Conservation (phyloP, 2,113 vertebrate species). For the Eurystomus gularis region DNA sequence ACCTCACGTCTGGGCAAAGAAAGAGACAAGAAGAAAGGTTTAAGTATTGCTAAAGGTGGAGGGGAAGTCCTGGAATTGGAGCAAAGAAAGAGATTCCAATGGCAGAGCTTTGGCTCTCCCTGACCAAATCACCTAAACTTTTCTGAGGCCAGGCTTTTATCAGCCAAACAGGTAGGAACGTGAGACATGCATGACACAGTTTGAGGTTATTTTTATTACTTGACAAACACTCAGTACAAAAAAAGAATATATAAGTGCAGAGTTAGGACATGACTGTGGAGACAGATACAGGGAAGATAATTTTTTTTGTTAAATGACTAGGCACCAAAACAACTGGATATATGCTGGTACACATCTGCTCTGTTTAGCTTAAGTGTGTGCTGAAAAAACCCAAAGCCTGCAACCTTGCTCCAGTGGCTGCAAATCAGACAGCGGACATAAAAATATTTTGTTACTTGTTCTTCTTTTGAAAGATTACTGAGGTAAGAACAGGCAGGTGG, state of each 20-base stretch:
- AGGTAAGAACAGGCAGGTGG: neutral
- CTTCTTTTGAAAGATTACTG: neutral
- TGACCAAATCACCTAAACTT: neutral
- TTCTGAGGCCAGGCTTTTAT: neutral
- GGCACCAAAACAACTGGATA: neutral
- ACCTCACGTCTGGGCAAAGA: neutral
- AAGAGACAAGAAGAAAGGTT: neutral
- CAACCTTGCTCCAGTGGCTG: neutral
- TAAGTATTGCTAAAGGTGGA: neutral
- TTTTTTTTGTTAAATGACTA: neutral
- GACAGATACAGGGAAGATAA: neutral
- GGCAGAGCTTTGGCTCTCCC: neutral
- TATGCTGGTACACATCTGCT: neutral
- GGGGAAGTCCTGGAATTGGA: neutral
- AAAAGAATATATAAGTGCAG: neutral
- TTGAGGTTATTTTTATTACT: neutral
- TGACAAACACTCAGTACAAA: neutral
- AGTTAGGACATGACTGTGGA: neutral
- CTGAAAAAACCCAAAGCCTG: neutral
- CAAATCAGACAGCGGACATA: neutral
- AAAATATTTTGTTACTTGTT: neutral
- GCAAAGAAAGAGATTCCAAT: neutral
- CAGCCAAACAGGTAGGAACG: neutral
- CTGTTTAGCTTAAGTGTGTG: neutral
- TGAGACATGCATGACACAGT: fast-evolving